phyloP scores from a whole-genome alignment of 2,113 vertebrate species.

The Peromyscus polionotus region DNA sequence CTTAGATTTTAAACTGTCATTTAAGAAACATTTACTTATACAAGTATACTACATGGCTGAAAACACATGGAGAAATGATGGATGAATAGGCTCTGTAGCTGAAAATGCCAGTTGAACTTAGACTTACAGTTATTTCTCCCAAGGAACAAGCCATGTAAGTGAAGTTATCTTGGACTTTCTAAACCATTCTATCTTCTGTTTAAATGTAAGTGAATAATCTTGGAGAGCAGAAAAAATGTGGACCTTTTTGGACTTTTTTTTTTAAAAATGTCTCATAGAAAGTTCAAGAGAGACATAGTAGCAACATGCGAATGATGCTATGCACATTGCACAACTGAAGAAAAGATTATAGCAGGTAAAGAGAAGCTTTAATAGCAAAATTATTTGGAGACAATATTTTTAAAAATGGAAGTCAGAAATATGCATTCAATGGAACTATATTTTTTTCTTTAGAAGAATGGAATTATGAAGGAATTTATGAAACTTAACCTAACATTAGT shows the following conservation, averaged over 20 bases:
- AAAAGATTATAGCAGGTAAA: not conserved
- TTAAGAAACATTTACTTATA: not conserved
- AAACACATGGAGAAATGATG: not conserved
- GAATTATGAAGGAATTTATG: not conserved
- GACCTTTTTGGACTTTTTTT: not conserved
- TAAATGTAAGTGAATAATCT: slow-evolving; percentile 8
- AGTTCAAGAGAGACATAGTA: not conserved
- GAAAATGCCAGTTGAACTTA: not conserved
- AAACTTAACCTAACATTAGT: not conserved
- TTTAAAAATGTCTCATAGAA: not conserved
- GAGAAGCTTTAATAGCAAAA: not conserved
- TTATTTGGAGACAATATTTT: not conserved
- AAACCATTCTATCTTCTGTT: not conserved
- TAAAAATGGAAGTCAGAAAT: not conserved
- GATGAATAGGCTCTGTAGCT: not conserved
- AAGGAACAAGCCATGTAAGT: not conserved
- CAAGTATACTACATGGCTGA: not conserved
- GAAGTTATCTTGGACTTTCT: not conserved
- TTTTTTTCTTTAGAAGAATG: not conserved
- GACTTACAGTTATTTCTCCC: not conserved
- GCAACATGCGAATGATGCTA: not conserved
- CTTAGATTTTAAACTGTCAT: not conserved
- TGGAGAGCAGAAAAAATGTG: not conserved
- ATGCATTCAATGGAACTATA: not conserved
- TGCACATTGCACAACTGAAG: not conserved